Evolutionary conservation across 2,797 vertebrate species (phyloP).

Genomic region (Sarcoramphus papa): DNA sequence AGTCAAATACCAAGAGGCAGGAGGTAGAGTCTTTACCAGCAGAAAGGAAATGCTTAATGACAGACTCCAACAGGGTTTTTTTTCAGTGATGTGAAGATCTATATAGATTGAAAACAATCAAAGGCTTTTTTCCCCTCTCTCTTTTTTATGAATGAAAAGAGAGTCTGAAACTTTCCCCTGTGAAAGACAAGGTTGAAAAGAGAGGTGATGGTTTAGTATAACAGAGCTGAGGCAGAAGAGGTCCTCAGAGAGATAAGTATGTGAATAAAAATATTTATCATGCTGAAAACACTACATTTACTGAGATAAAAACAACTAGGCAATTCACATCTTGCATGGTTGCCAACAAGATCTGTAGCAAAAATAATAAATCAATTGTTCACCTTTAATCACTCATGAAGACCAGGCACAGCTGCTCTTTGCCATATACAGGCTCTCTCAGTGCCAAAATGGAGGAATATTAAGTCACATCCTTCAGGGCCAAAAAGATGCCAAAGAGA

Average conservation of each 20-base stretch:
- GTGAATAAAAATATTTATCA: background rate
- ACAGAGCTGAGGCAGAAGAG: background rate
- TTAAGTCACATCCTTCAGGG: background rate
- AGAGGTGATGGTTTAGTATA: background rate
- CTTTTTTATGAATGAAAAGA: background rate
- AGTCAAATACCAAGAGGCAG: background rate
- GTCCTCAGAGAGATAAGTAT: background rate
- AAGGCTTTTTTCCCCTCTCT: fast-evolving
- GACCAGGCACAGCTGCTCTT: background rate
- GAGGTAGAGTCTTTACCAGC: background rate
- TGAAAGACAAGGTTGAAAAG: background rate
- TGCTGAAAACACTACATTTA: background rate
- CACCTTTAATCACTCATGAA: slow-evolving; percentile 10
- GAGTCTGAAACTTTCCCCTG: background rate
- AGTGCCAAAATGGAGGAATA: background rate
- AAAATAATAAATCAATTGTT: background rate
- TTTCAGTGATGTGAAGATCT: background rate
- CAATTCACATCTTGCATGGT: background rate
- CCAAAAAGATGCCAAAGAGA: background rate
- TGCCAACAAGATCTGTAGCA: background rate
- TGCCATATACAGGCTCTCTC: background rate
- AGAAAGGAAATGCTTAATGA: background rate
- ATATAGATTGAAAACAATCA: background rate
- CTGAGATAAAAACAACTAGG: background rate
- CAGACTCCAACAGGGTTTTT: background rate